phyloP scores from a whole-genome alignment of 2,888 invertebrate species.

The Ophioninae sp. region DNA sequence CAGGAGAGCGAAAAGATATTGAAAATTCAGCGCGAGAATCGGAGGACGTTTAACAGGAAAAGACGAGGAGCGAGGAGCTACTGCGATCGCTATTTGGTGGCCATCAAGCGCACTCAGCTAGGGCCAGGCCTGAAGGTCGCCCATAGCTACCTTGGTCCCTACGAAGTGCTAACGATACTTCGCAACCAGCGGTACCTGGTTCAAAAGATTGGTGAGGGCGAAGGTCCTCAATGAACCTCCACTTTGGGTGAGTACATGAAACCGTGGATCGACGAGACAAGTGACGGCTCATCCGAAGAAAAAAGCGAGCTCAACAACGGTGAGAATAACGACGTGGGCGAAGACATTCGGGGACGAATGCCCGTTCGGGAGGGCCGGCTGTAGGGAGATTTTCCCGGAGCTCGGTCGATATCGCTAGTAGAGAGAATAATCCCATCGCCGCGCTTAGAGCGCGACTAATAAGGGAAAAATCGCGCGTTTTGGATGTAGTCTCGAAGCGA shows the following conservation, averaged over 20 bases:
- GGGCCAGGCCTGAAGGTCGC: constrained; percentile 21
- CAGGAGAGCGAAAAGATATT: constrained; percentile 55
- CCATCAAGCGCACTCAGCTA: constrained; percentile 29
- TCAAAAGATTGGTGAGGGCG: constrained; percentile 41
- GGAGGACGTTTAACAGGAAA: constrained; percentile 4
- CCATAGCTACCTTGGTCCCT: constrained; percentile 25
- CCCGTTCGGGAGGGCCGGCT: constrained; percentile 46
- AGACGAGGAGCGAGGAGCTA: constrained; percentile 1
- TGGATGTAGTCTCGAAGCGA: too few relatives aligned
- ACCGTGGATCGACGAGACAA: constrained; percentile 19
- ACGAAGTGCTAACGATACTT: constrained; percentile 18
- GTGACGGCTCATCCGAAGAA: neutral
- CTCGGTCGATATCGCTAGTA: too few relatives aligned
- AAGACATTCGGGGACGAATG: constrained; percentile 39
- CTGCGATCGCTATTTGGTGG: constrained; percentile 20
- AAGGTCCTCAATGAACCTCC: constrained; percentile 40
- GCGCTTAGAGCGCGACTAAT: too few relatives aligned
- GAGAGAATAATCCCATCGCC: too few relatives aligned
- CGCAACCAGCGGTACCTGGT: constrained; percentile 47
- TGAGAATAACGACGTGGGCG: neutral
- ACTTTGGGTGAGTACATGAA: constrained; percentile 51
- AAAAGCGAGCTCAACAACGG: neutral
- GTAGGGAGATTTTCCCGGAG: neutral
- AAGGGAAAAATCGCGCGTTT: too few relatives aligned
- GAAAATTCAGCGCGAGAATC: constrained; percentile 52